Evolutionary conservation across 2,888 invertebrate genomes (phyloP).

Genomic region (Ischnus inquisitorius): DNA sequence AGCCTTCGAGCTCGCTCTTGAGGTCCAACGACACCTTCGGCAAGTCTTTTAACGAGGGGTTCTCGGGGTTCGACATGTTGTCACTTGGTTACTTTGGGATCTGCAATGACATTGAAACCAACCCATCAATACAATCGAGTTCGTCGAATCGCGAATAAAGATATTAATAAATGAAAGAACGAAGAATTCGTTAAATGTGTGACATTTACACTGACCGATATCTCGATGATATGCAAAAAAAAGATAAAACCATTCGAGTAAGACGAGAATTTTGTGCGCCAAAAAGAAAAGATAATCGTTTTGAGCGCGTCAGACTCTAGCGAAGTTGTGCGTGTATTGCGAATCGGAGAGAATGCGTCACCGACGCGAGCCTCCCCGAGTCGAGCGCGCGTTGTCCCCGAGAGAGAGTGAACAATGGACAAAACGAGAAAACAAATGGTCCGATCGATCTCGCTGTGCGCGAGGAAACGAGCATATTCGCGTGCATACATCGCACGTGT

Average conservation of each 20-base stretch:
- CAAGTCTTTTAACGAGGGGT: constrained; percentile 94
- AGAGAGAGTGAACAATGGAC: constrained; percentile 56
- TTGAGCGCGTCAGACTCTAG: constrained; percentile 21
- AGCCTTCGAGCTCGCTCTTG: constrained; percentile 96
- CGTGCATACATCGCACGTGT: neutral
- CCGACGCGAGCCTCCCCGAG: constrained; percentile 18
- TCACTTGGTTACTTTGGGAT: constrained; percentile 62
- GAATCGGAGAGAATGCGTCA: constrained; percentile 41
- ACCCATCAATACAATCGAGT: constrained; percentile 10
- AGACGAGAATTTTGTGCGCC: constrained; percentile 45
- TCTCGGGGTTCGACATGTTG: constrained; percentile 88
- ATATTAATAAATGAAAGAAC: neutral
- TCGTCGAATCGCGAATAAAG: neutral
- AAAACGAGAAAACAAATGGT: constrained; percentile 55
- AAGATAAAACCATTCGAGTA: neutral
- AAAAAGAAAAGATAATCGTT: neutral
- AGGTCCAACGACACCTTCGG: constrained; percentile 96
- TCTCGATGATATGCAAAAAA: neutral
- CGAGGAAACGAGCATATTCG: neutral
- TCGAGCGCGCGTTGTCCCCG: constrained; percentile 37
- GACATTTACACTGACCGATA: neutral
- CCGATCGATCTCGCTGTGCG: constrained; percentile 36
- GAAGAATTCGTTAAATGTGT: neutral
- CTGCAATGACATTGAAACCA: constrained; percentile 71
- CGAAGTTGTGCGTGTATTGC: constrained; percentile 10